Base-by-base conservation (phyloP, 2,113 vertebrate genomes). In the Seriola aureovittata region DNA sequence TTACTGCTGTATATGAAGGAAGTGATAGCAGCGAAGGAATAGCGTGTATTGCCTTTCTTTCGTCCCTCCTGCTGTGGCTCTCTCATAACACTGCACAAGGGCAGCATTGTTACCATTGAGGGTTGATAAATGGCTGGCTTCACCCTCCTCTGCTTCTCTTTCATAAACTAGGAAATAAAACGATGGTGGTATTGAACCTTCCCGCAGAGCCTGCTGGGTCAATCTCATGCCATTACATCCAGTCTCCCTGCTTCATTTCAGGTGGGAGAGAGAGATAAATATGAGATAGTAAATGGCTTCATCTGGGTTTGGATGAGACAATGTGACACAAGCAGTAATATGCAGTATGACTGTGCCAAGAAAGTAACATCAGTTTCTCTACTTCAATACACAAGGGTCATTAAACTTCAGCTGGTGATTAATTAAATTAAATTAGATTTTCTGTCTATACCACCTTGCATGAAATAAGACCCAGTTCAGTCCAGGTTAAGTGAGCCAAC, bases 111-210 rank as follows among this genome's bases (percentile, higher is more conserved):
- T 87, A 84, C 71, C 75, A 73, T 54, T n/a, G 36, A 44, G 52
- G 71, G 66, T 80, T 81, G 88, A 90, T 72, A 70, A 78, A 89
- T 78, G 81, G 44, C 40, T 21, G 67, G 71, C 79, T 75, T 85
- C 80, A 67, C 70, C 78, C 73, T 79, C 78, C 67, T 59, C 68
- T 48, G 76, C 63, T 16, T 82, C 81, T 40, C 67, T 71, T 76
- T 77, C 59, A 83, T 80, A 68, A 84, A 85, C 66, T 48, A 34
- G 46, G 70, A 89, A 86, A 74, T 76, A 84, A 71, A 86, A 83
- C 54, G 55, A 44, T 12, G 52, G 29, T 0, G 25, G 50, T 75
- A 67, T 69, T 78, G 70, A 79, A 76, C 59, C 34, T 63, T 71
- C 72, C 75, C 57, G 25, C 62, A n/a, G 57, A 25, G 71, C 73